phyloP scores from a whole-genome alignment of 2,797 vertebrate genomes.

The Poecilia picta region DNA sequence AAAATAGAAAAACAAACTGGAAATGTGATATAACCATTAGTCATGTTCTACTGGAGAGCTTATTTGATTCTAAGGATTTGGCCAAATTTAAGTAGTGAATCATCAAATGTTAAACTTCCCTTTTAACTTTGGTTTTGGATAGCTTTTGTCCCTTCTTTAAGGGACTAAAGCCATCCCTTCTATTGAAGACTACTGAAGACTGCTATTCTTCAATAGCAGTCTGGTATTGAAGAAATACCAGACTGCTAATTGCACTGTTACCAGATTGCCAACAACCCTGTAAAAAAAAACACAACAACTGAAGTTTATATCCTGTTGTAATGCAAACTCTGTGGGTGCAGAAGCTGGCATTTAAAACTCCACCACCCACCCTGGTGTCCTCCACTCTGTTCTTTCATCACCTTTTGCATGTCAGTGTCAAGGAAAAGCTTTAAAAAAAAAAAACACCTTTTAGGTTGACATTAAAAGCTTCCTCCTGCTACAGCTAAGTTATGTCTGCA shows the following conservation, averaged over 20 bases:
- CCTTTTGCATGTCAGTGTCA: slow-evolving; percentile 20
- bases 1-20: too few relatives aligned
- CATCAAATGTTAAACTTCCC: background rate
- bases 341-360: slow-evolving; percentile 50
- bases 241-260: background rate
- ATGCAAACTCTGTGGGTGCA: background rate
- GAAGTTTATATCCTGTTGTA: background rate
- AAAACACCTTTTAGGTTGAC: slow-evolving; percentile 31
- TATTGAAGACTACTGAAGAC: too few relatives aligned
- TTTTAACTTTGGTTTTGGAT: background rate
- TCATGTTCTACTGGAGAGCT: background rate
- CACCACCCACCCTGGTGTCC: slow-evolving; percentile 18
- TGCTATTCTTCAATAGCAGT: too few relatives aligned
- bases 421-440: slow-evolving; percentile 26
- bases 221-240: background rate
- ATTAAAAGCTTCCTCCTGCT: background rate
- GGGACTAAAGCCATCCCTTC: too few relatives aligned
- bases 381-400: slow-evolving; percentile 16
- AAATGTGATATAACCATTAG: too few relatives aligned
- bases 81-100: background rate
- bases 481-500: slow-evolving; percentile 29
- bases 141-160: background rate
- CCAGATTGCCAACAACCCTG: background rate
- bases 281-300: background rate
- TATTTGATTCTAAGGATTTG: background rate